Evolutionary conservation across 2,113 vertebrate genomes (phyloP), one percentile per base, ranked within the genome.

Genomic region (Turnix velox): DNA sequence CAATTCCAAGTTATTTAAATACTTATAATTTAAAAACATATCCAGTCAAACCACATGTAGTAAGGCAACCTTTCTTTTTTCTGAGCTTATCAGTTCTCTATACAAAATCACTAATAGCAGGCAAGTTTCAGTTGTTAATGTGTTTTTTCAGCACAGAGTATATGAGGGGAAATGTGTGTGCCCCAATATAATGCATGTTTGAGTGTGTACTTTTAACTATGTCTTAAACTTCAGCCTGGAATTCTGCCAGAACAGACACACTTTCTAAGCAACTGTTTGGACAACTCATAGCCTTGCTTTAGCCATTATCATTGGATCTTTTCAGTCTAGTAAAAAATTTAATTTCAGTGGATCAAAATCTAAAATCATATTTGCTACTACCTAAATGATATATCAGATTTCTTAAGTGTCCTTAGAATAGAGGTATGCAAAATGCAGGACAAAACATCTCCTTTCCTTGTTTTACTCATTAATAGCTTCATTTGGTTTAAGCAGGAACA

Each of bases 401-500:
- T 82, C 71, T 78, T n/a, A 69, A 73, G 67, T 55, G 20, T 79
- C 51, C 46, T 93, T 86, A 86, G 42, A 93, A 81, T 11, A 75
- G 27, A 69, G 22, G 39, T 51, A 68, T 49, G 18, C 67, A 92
- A 82, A 84, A 28, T 87, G 58, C 17, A 85, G 67, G 67, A 85
- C 35, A 55, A 63, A 84, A 81, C 49, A 93, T 76, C 85, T 95
- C 35, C n/a, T 95, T 89, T 94, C 61, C 37, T 75, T 78, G 31
- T 57, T 90, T 92, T 80, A 86, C 43, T 95, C 87, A 76, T 24
- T 79, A 54, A 76, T 65, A 84, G 6, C 66, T 92, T 86, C 48
- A 89, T 30, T 25, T 71, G 46, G 6, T 88, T 96, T 96, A 88
- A 54, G 43, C 54, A 93, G 58, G 27, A 95, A 74, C 19, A 59